Base-by-base conservation (phyloP, 2,888 invertebrate species). In the Morinoia aosen region DNA sequence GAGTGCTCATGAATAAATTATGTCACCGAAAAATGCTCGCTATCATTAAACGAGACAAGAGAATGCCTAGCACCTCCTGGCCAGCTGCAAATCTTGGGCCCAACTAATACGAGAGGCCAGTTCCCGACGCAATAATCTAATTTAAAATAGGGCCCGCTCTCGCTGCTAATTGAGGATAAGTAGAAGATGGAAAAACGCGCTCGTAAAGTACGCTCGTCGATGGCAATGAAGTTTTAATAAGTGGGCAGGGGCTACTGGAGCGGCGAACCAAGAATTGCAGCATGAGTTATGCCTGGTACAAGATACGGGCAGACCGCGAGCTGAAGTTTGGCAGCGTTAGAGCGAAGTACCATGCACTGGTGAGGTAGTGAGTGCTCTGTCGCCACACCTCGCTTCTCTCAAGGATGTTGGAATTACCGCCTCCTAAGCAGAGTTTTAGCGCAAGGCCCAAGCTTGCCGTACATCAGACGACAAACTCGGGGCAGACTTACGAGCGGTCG, bases 151-250 rank as follows among this genome's bases (percentile, higher is more conserved):
- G 93, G 48, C 93, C 93, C 56, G 93, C 93, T 93, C 93, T 93
- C 93, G 57, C 93, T 57, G 93, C 93, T 93, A 93, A 93, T 93
- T 93, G 93, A 93, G 93, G 57, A 93, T 93, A 93, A 93, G 93
- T 93, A 93, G 56, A 93, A 93, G 93, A 93, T 57, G 93, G 93
- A 93, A 93, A 93, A 93, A 93, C 93, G 93, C 93, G 93, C 93
- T 57, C 93, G 57, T 93, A 93, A 93, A 93, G 48, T 57, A 48
- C 93, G 93, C 93, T 93, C 93, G 93, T 93, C 93, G 93, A 93
- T 93, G 93, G 93, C 93, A 93, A 93, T 93, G 93, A 93, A 93
- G 93, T 93, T 93, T 93, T 93, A 93, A 93, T 93, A 93, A 93
- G 93, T 93, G 57, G 93, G 93, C 93, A 93, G 93, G 93, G 57